Conservation (phyloP, 1,140 invertebrate species). For the Lineus longissimus region DNA sequence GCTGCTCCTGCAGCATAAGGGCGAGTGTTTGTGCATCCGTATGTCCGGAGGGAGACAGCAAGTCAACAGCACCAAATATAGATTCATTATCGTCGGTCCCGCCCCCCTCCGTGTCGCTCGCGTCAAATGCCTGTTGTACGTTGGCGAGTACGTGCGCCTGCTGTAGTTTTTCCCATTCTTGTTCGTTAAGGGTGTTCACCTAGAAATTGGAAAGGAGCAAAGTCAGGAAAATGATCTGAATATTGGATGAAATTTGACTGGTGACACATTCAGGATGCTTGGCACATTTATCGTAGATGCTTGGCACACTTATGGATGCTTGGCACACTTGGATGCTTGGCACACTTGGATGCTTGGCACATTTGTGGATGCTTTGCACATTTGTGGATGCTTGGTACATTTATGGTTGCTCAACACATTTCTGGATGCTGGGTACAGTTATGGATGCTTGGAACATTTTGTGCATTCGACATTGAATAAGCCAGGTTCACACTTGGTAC, state of each 20-base stretch:
- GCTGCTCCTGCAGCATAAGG: slow-evolving; percentile 96
- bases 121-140: slow-evolving; percentile 83
- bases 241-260: neutral
- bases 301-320: no score
- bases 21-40: slow-evolving; percentile 96
- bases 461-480: no score
- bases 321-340: no score
- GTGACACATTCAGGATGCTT: neutral
- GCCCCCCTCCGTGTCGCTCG: slow-evolving; percentile 69
- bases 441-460: no score
- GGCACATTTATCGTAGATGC: no score
- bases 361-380: no score
- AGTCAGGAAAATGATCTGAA: neutral
- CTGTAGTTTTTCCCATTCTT: slow-evolving; percentile 92
- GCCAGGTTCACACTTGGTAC: no score
- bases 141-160: slow-evolving; percentile 89
- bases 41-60: slow-evolving; percentile 62
- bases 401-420: no score
- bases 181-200: slow-evolving; percentile 60
- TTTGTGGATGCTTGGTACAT: no score
- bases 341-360: no score
- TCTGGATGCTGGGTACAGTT: no score
- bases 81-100: slow-evolving; percentile 51
- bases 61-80: slow-evolving; percentile 65
- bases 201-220: slow-evolving; percentile 21